A percentile compares a stretch with the other conserved stretches of the same genome.
Conservation (phyloP, 2,113 vertebrate species). For the Gnathonemus longibarbis region DNA sequence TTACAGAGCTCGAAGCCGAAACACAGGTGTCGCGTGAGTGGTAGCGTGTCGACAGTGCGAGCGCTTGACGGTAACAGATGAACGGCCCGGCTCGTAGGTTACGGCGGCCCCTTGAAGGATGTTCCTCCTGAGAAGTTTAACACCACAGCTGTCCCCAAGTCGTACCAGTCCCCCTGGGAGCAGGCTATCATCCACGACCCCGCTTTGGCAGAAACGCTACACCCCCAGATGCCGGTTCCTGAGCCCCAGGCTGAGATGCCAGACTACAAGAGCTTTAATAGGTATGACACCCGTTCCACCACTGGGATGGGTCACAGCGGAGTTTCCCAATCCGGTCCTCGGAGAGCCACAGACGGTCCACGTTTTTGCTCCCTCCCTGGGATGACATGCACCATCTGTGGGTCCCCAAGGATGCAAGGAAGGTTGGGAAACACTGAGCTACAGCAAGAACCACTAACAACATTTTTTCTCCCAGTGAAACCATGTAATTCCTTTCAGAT, state of each 20-base stretch:
- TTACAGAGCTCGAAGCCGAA: not conserved
- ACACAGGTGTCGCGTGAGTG: not conserved
- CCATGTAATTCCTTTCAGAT: not conserved
- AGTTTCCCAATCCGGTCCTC: too few relatives aligned
- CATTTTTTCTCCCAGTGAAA: not conserved
- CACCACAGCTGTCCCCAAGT: conserved; percentile 72
- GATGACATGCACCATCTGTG: not conserved
- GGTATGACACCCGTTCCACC: conserved; percentile 55
- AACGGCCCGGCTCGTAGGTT: conserved; percentile 48
- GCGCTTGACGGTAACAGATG: not conserved
- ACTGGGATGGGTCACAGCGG: not conserved
- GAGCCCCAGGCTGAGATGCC: conserved; percentile 68
- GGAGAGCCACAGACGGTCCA: not conserved
- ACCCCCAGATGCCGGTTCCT: conserved; percentile 68
- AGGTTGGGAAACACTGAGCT: not conserved
- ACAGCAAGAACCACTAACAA: not conserved
- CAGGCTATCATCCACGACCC: conserved; percentile 85
- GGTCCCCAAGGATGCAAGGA: not conserved
- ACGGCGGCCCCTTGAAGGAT: conserved; percentile 70
- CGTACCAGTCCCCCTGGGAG: conserved; percentile 93
- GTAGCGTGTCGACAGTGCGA: not conserved
- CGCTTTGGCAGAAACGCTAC: conserved; percentile 74
- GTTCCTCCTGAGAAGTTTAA: conserved; percentile 75
- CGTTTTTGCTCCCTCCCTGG: too few relatives aligned
- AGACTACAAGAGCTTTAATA: conserved; percentile 90